These are phyloP conservation scores for Hartigia nigra DNA, from an alignment of 2,888 invertebrate species.

Conservation along the genomic window DNA sequence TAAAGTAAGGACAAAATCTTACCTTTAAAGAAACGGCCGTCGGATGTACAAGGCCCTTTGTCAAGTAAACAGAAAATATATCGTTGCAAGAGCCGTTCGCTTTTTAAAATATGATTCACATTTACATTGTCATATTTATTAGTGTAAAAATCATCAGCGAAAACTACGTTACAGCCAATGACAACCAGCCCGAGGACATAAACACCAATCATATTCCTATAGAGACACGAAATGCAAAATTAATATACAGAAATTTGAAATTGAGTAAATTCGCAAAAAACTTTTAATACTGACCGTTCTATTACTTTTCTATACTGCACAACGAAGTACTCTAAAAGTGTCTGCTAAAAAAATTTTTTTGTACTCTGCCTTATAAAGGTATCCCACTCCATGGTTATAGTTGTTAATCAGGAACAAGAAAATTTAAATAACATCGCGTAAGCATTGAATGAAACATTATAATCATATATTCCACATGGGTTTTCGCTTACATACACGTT, in stretches of 20 bases:
- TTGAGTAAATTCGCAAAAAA: not conserved
- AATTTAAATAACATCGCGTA: not conserved
- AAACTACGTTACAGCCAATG: not conserved
- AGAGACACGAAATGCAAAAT: not conserved
- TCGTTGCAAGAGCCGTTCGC: constrained; percentile 27
- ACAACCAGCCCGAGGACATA: not conserved
- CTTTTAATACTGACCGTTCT: not conserved
- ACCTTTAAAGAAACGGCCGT: constrained; percentile 39
- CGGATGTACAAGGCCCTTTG: constrained; percentile 35
- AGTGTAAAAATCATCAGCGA: constrained; percentile 24
- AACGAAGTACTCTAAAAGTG: not conserved
- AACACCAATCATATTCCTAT: not conserved
- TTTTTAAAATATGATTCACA: constrained; percentile 28
- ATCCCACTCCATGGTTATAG: not conserved
- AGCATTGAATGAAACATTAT: not conserved
- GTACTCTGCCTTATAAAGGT: not conserved
- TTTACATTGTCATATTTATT: constrained; percentile 28
- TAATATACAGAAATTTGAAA: no score
- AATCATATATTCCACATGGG: not conserved
- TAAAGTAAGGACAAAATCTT: constrained; percentile 16
- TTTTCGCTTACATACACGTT: not conserved
- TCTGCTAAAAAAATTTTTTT: not conserved
- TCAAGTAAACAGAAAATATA: constrained; percentile 41
- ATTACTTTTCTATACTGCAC: not conserved
- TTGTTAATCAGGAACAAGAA: not conserved